Evolutionary conservation across 2,888 invertebrate species (phyloP).

Genomic region (Calameuta idolon): DNA sequence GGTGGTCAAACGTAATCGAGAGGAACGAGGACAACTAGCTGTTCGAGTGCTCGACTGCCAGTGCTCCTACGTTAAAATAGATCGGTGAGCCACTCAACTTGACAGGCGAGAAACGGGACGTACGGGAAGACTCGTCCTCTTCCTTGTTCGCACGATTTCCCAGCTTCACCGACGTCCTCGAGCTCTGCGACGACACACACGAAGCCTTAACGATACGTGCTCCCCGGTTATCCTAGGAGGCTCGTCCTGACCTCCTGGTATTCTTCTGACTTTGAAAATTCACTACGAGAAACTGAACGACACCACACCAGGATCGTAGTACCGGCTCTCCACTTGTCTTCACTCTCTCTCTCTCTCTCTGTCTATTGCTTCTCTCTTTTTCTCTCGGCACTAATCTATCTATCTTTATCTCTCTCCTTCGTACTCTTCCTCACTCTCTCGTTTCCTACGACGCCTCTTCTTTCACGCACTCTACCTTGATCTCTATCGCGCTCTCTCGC

Average conservation of each 20-base stretch:
- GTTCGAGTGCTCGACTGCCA: background rate
- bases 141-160: conserved; percentile 3
- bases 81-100: conserved; percentile 32
- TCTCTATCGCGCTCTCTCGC: conserved; percentile 15
- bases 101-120: conserved; percentile 20
- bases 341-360: conserved; percentile 17
- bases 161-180: background rate
- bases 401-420: conserved; percentile 31
- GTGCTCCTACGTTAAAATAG: conserved; percentile 44
- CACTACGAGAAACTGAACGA: background rate
- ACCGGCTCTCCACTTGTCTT: conserved; percentile 10
- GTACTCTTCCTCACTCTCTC: conserved; percentile 10
- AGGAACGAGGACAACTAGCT: background rate
- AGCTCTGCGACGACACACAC: background rate
- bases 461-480: background rate
- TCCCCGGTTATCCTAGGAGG: background rate
- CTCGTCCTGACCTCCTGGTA: background rate
- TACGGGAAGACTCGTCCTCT: conserved; percentile 21
- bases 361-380: background rate
- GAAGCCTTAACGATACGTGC: background rate
- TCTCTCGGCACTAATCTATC: conserved; percentile 27
- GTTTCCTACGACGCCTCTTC: conserved; percentile 10
- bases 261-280: background rate
- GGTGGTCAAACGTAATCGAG: background rate
- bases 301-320: background rate